Base-by-base conservation (phyloP, 2,113 vertebrate species). In the Catharus minimus region DNA sequence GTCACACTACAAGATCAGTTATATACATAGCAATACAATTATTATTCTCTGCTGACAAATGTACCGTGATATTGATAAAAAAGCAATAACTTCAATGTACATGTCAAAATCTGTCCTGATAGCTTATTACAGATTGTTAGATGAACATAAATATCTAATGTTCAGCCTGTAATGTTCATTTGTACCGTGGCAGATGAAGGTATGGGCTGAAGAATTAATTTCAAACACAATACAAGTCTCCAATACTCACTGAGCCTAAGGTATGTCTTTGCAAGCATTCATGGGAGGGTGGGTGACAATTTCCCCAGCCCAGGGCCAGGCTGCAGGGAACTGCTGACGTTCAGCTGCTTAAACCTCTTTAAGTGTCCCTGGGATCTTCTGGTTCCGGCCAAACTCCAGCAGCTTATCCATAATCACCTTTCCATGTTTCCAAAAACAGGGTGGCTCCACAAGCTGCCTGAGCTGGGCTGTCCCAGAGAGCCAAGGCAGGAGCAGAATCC, bases 1-100 rank as follows among this genome's bases (percentile, higher is more conserved):
- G 85, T 92, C 93, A 89, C 79, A 74, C 75, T 86, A 86, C 91
- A 94, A 86, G 88, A 95, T 88, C 56, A n/a, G 78, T 77, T 82
- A 72, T 80, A 65, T 84, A 95, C 82, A 44, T 89, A 74, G 79
- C 92, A 89, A 89, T 91, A 55, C 60, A 94, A 68, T 97, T 95
- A 83, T 78, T 86, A 80, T 95, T 87, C 88, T 72, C 61, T 58
- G 65, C 85, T 95, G 83, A 83, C 86, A 77, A 96, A 95, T 91
- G 94, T 94, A 93, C 66, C 89, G 13, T 96, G 95, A 93, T 90
- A 94, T 73, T 97, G 92, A 94, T 74, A 90, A 90, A 94, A 96
- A 96, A 72, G 71, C 90, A 94, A 87, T 86, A 95, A 88, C 96
- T 97, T 82, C 49, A 82, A 79, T 62, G 61, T 84, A 66, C 39